phyloP scores from a whole-genome alignment of 2,113 vertebrate genomes.

The Misgurnus mizolepis region DNA sequence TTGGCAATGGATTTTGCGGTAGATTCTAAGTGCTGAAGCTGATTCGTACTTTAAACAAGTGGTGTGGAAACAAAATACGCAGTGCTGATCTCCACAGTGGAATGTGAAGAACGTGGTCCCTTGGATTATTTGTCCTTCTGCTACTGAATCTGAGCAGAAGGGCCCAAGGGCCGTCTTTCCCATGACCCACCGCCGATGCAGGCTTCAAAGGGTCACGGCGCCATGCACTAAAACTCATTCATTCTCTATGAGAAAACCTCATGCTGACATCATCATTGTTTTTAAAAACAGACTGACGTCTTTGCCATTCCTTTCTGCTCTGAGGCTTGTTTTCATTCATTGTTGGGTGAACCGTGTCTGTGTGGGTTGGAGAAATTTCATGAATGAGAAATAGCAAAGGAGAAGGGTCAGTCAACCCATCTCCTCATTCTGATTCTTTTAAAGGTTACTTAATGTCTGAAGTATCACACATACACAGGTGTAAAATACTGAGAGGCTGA shows the following conservation, averaged over 20 bases:
- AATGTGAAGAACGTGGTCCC: constrained; percentile 51
- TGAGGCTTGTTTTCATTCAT: constrained; percentile 40
- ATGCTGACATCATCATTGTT: constrained; percentile 40
- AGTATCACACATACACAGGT: not conserved
- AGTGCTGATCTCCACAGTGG: constrained; percentile 16
- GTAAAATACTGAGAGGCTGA: not conserved
- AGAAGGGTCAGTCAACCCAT: constrained; percentile 23
- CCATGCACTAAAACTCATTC: constrained; percentile 21
- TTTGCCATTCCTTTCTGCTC: constrained; percentile 30
- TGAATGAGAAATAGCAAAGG: constrained; percentile 34
- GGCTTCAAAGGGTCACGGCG: constrained; percentile 18
- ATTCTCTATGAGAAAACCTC: constrained; percentile 10
- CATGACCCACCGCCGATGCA: constrained; percentile 59
- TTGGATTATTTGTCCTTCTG: constrained; percentile 65
- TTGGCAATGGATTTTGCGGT: not conserved
- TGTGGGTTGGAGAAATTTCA: not conserved
- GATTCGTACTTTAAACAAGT: constrained; percentile 63
- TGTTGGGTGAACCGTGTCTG: not conserved
- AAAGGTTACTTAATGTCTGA: constrained; percentile 21
- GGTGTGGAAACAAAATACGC: constrained; percentile 62
- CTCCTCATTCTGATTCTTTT: constrained; percentile 24
- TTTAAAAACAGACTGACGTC: constrained; percentile 38
- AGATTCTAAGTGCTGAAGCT: constrained; percentile 44
- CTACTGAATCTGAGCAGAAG: constrained; percentile 54
- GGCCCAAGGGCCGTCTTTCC: constrained; percentile 64